Base-by-base conservation (phyloP, 2,888 invertebrate genomes). In the Parnassius smintheus region DNA sequence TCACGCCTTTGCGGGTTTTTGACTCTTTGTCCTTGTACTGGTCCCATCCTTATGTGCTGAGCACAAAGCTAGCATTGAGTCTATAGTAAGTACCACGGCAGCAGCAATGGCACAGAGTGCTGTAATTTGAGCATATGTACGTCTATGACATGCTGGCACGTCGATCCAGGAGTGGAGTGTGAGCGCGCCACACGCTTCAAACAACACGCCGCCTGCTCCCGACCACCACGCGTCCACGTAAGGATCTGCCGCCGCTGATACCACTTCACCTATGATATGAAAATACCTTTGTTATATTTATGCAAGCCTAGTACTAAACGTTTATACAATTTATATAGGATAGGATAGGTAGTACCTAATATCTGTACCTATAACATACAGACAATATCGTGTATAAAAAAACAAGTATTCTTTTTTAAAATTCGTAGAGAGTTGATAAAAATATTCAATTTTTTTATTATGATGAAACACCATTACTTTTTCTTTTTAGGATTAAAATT, bases 141-240 rank as follows among this genome's bases (percentile, higher is more conserved):
- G 76, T 10, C 88, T 82, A 11, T 62, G 45, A 66, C 81, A 78
- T 2, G 66, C 12, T 0, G 85, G 82, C 1, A 90, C 69, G 53
- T 81, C 81, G 10, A 75, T 77, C 91, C 91, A 91, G n/a, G 72
- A 66, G 56, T 73, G 72, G 42, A 90, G 68, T 0, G 85, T 86
- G n/a, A 86, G 69, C 1, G 75, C 81, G 1, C 86, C 91, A 64
- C 87, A 83, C 0, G 81, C 75, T 0, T 76, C 90, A 71, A 81
- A 89, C 25, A 90, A 68, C 9, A 72, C 70, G 8, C 79, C 81
- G n/a, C 89, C 91, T 8, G 73, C 69, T 2, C 82, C 82, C 0
- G 88, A 87, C 91, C 90, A 91, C 88, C 88, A 89, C 59, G 85
- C 85, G 70, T 86, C 88, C n/a, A 91, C 75, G 72, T 88, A 90